Evolutionary conservation across 2,888 invertebrate species (phyloP).

Genomic region (Himalopsyche tibetana): DNA sequence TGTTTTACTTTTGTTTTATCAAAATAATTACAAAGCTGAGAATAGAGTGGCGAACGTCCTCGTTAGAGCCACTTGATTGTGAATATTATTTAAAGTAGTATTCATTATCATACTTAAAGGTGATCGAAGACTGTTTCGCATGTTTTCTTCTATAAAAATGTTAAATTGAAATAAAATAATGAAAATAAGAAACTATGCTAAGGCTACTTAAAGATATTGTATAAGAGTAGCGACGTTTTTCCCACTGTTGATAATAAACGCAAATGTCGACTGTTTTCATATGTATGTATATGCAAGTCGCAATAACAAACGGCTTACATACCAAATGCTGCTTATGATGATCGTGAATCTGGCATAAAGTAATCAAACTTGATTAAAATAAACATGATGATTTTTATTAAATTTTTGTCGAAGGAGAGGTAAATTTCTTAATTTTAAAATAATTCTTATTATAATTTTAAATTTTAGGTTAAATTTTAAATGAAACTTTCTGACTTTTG

Average conservation of each 20-base stretch:
- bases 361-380: conserved; percentile 7
- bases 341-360: conserved; percentile 19
- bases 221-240: background rate
- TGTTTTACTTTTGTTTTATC: conserved; percentile 36
- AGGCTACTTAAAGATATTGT: background rate
- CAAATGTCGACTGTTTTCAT: conserved; percentile 8
- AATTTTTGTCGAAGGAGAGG: background rate
- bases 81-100: conserved; percentile 35
- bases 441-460: background rate
- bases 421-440: background rate
- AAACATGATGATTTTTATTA: background rate
- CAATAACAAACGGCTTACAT: background rate
- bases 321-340: conserved; percentile 34
- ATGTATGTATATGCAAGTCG: background rate
- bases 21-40: conserved; percentile 27
- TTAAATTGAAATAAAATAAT: conserved; percentile 22
- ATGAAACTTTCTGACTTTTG: background rate
- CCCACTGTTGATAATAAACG: conserved; percentile 14
- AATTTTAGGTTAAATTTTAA: background rate
- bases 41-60: conserved; percentile 52
- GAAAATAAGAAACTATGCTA: conserved; percentile 30
- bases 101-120: background rate
- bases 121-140: conserved; percentile 3
- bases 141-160: background rate
- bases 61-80: conserved; percentile 53